A percentile compares a stretch with the other conserved stretches of the same genome.
These are phyloP conservation scores for Polyergus mexicanus DNA, from an alignment of 1,140 invertebrate species.

Conservation along the genomic window DNA sequence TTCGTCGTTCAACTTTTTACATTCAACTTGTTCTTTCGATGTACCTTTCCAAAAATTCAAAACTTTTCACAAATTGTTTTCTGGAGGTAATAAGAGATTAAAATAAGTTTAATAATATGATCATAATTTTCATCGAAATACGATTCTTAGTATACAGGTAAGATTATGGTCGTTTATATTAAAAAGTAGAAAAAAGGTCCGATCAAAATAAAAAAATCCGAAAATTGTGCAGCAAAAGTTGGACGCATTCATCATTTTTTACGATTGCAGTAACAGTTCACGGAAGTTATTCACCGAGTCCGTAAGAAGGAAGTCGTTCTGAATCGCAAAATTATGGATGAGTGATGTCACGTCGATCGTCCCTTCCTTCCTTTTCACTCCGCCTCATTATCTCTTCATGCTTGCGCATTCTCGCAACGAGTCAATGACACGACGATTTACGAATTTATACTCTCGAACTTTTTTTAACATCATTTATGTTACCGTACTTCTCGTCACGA, in stretches of 20 bases:
- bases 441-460: conserved; percentile 1
- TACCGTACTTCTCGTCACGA: conserved; percentile 36
- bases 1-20: conserved; percentile 21
- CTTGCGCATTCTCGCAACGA: conserved; percentile 27
- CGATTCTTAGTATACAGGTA: background rate
- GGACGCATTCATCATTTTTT: conserved; percentile 10
- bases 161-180: too few relatives aligned
- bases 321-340: conserved; percentile 42
- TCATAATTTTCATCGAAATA: background rate
- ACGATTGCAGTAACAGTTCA: conserved; percentile 4
- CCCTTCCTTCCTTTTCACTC: conserved; percentile 55
- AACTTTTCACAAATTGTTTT: background rate
- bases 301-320: conserved; percentile 15
- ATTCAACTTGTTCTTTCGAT: background rate
- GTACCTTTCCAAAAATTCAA: background rate
- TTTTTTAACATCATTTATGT: conserved; percentile 18
- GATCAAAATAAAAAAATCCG: background rate
- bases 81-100: background rate
- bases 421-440: conserved; percentile 48
- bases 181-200: too few relatives aligned
- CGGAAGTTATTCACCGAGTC: conserved; percentile 44
- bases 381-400: conserved; percentile 40
- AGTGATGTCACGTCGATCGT: conserved; percentile 42
- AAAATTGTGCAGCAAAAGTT: background rate
- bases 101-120: background rate